Conservation (phyloP, 2,113 vertebrate genomes). For the Podocnemis expansa region DNA sequence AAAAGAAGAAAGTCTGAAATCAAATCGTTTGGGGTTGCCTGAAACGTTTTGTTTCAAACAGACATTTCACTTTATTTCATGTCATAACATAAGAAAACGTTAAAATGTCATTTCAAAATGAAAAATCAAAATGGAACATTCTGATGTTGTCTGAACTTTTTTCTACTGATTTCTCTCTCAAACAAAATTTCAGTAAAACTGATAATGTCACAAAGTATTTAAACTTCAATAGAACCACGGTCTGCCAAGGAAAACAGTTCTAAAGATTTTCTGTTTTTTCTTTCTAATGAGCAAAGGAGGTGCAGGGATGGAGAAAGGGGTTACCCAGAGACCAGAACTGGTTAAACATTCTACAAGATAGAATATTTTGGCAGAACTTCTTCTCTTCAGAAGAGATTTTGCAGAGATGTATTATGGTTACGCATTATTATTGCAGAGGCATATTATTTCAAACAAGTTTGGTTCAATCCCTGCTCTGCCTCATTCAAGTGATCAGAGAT, state of each 20-base stretch:
- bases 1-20: background rate
- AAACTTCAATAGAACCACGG: rapidly evolving
- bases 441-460: background rate
- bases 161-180: background rate
- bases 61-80: constrained; percentile 41
- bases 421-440: too few species aligned
- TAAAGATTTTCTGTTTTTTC: rapidly evolving
- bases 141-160: background rate
- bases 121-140: background rate
- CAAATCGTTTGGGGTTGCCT: background rate
- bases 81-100: constrained; percentile 2
- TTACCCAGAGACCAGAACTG: background rate
- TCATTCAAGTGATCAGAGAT: background rate
- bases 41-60: background rate
- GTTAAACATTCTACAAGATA: background rate
- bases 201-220: background rate
- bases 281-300: too few species aligned
- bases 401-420: too few species aligned
- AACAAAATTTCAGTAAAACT: background rate
- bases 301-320: too few species aligned
- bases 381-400: too few species aligned
- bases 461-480: background rate
- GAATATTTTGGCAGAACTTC: too few species aligned
- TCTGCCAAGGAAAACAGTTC: rapidly evolving
- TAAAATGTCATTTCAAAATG: background rate